phyloP scores from a whole-genome alignment of 2,113 vertebrate species.

The Bagarius yarrelli region DNA sequence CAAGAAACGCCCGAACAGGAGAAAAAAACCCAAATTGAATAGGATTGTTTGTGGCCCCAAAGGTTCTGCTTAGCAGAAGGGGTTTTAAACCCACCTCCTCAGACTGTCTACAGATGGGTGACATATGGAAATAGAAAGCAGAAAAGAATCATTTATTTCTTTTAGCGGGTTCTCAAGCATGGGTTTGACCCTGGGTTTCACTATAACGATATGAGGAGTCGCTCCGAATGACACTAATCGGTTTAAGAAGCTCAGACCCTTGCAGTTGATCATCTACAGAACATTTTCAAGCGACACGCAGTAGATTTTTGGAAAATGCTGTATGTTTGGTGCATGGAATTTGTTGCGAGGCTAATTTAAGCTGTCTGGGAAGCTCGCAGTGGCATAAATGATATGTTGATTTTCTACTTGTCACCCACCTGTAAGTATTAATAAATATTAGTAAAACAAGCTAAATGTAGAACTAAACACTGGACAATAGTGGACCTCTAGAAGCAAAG shows the following conservation, averaged over 20 bases:
- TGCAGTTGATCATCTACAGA: not conserved
- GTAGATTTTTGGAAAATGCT: not conserved
- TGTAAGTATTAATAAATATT: not conserved
- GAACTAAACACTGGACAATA: not conserved
- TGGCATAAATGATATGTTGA: not conserved
- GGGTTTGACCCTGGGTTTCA: no score
- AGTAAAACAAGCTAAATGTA: not conserved
- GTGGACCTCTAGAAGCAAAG: not conserved
- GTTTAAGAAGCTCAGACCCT: not conserved
- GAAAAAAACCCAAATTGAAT: conserved; percentile 29
- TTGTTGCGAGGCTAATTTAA: not conserved
- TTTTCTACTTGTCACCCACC: not conserved
- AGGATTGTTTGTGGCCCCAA: not conserved
- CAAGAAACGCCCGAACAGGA: conserved; percentile 10
- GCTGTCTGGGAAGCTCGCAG: not conserved
- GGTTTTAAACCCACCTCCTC: no score
- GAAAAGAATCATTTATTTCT: no score
- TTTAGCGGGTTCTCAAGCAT: no score
- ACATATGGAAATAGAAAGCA: not conserved
- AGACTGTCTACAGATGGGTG: not conserved
- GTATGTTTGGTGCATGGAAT: not conserved
- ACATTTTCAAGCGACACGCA: not conserved
- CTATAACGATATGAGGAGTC: not conserved
- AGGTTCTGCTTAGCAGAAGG: not conserved
- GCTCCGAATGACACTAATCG: not conserved